Base-by-base conservation (phyloP, 2,888 invertebrate genomes). In the Drosophila kambysellisi region DNA sequence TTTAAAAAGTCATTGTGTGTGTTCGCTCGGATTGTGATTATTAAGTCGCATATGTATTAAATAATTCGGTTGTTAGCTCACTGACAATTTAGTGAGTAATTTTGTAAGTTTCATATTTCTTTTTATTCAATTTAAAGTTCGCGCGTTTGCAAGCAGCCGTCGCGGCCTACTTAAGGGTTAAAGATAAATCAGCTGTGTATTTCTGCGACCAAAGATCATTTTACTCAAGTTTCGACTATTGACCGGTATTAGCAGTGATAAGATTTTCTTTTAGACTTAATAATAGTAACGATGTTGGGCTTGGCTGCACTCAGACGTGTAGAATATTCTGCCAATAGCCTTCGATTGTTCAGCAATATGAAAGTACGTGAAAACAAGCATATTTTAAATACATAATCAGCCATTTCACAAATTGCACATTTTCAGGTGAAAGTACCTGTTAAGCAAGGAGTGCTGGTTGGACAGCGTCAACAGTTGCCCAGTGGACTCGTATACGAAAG, bases 371-470 rank as follows among this genome's bases (percentile, higher is more conserved):
- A 12, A 15, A 30, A 11, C 0, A 32, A 15, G 6, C 39, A 32
- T 0, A 6, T 15, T 8, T 32, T 17, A 25, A 25, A 11, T 11
- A 7, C 11, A 25, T 15, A 20, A 33, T 9, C 15, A 7, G 5
- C 0, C 4, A 25, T 2, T n/a, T 4, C 54, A 12, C 37, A 30
- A 43, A 3, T 11, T 50, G 4, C 15, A 20, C 0, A 20, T 29
- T 43, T 30, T 17, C 17, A 87, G 78, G 90, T 91, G 37, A 92
- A 91, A 76, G 88, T 93, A 4, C 75, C 81, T 17, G 92, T 94
- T 12, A 91, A 90, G 50, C 93, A 94, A 64, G 95, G 95, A 3
- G 93, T 93, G 81, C 85, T 95, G 52, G 91, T 93, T 71, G 95
- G 95, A 1, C 91, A 91, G 61, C 76, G 93, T 62, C 82, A 90